Evolutionary conservation across 2,888 invertebrate species (phyloP).

Genomic region (Heliconius erato): DNA sequence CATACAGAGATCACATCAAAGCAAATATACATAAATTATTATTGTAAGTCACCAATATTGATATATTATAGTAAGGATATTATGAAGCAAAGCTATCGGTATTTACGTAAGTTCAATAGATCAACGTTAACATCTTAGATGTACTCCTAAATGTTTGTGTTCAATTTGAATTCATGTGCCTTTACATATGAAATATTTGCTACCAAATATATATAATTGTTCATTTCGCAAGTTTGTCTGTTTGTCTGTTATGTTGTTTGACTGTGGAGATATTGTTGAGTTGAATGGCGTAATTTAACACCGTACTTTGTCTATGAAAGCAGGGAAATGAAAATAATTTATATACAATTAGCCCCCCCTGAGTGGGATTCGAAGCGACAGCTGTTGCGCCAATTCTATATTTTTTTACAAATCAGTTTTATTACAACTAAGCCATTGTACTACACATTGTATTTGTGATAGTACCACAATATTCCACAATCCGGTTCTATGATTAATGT

Average conservation of each 20-base stretch:
- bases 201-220: neutral
- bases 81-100: neutral
- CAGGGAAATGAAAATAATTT: no score
- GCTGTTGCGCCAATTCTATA: no score
- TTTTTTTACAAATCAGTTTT: no score
- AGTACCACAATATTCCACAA: no score
- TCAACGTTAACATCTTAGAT: slow-evolving; percentile 2
- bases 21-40: neutral
- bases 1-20: neutral
- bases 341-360: no score
- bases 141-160: neutral
- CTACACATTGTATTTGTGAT: no score
- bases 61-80: neutral
- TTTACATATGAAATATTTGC: neutral
- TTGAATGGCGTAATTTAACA: no score
- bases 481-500: no score
- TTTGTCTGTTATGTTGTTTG: neutral
- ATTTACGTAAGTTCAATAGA: slow-evolving; percentile 4
- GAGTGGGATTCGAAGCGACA: no score
- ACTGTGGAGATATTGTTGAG: neutral
- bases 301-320: no score
- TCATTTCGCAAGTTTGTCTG: neutral
- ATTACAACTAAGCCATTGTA: no score
- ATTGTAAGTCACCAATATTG: neutral
- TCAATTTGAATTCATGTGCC: neutral